Base-by-base conservation (phyloP, 2,888 invertebrate genomes). In the Sinopyrophorus schimmeli region DNA sequence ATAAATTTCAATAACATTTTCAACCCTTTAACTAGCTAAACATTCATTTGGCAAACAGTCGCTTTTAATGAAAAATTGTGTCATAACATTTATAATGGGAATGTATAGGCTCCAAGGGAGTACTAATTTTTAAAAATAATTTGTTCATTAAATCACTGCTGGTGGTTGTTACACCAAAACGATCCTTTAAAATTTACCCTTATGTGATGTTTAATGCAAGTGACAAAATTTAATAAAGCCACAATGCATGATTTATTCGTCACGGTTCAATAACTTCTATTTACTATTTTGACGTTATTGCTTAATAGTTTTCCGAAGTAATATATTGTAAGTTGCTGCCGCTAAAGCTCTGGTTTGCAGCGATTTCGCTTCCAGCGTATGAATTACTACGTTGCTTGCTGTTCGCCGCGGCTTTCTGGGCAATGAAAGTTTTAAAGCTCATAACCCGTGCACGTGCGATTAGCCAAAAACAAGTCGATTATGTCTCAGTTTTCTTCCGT, bases 281-380 rank as follows among this genome's bases (percentile, higher is more conserved):
- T 48, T 48, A 37, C 42, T 48, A 41, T 39, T 48, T 28, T 30
- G 28, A 26, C 37, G 37, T 35, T 48, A 42, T 48, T 48, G 48
- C 41, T 48, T 41, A n/a, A 48, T 41, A 48, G 41, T 48, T 48
- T 48, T 48, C 41, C 37, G 20, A 48, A 48, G 41, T 37, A 41
- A 35, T 35, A n/a, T n/a, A 27, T 41, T 28, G 27, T 35, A 42
- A 48, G 31, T 48, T 35, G 17, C 26, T n/a, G n/a, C n/a, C n/a
- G n/a, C n/a, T 10, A 28, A 41, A 35, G 28, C 35, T 28, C 10
- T 15, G 17, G 18, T 26, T 32, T 47, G 16, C 31, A 21, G 41
- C 28, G 37, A 46, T 21, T 30, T 41, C 41, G 34, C 28, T 28
- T 40, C 16, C 24, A 37, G 41, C 35, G 30, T 41, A 35, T 41